phyloP scores from a whole-genome alignment of 1,140 invertebrate species.

The Lordiphosa clarofinis region DNA sequence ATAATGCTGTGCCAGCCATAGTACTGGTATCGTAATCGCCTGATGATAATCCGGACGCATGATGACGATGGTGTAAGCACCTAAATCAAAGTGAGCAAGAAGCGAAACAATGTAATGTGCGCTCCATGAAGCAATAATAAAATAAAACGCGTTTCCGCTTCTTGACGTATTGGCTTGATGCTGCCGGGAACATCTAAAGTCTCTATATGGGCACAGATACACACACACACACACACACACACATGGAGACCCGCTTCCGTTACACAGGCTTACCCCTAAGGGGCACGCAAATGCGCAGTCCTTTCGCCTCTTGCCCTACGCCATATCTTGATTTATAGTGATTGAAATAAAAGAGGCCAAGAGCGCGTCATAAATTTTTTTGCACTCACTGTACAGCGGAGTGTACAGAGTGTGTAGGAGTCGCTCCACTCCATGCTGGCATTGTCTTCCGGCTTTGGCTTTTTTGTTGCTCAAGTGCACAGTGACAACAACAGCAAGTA shows the following conservation, averaged over 20 bases:
- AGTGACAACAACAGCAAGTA: constrained; percentile 21
- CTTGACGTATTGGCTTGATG: constrained; percentile 6
- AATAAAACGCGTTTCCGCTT: constrained; percentile 75
- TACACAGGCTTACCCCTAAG: constrained; percentile 26
- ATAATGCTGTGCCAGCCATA: constrained; percentile 96
- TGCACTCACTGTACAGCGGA: constrained; percentile 36
- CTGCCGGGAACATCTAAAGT: constrained; percentile 38
- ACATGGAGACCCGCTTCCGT: constrained; percentile 9
- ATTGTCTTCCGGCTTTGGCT: constrained; percentile 60
- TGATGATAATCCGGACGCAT: constrained; percentile 96
- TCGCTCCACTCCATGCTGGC: constrained; percentile 17
- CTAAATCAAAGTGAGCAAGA: constrained; percentile 77
- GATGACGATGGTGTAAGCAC: constrained; percentile 90
- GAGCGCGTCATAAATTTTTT: constrained; percentile 78
- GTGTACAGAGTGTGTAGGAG: constrained; percentile 24
- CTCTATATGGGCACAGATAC: constrained; percentile 39
- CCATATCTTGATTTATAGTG: constrained; percentile 78
- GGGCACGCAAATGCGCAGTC: constrained; percentile 68
- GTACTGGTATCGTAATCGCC: constrained; percentile 94
- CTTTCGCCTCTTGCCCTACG: constrained; percentile 32
- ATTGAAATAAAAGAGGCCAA: constrained; percentile 78
- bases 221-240: constrained; percentile 34
- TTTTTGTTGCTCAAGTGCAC: constrained; percentile 19
- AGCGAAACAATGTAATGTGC: constrained; percentile 66
- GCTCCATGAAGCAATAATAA: constrained; percentile 78